These are phyloP conservation scores for Gallirallus australis DNA, from an alignment of 2,797 vertebrate genomes.

Conservation along the genomic window DNA sequence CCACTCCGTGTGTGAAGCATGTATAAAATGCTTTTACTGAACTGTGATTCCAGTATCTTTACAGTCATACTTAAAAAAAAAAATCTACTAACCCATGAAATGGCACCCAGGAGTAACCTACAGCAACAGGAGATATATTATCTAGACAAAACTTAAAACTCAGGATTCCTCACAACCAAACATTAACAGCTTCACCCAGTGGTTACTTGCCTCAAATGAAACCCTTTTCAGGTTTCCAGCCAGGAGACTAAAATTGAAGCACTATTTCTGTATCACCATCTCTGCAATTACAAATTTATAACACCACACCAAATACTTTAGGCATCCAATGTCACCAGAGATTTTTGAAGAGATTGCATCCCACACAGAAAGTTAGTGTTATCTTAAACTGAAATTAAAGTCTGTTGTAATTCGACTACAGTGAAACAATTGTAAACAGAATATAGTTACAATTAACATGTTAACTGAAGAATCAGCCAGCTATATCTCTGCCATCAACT, in stretches of 20 bases:
- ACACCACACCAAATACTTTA: background rate
- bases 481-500: background rate
- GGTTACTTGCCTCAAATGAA: background rate
- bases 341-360: constrained; percentile 20
- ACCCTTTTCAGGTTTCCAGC: background rate
- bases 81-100: background rate
- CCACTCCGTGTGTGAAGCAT: background rate
- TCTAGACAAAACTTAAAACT: background rate
- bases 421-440: background rate
- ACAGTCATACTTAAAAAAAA: background rate
- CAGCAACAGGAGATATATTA: background rate
- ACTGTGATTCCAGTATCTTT: background rate
- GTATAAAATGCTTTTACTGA: background rate
- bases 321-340: background rate
- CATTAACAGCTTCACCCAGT: background rate
- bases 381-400: constrained; percentile 20
- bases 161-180: background rate
- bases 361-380: background rate
- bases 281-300: background rate
- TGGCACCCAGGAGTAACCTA: background rate
- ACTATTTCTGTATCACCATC: background rate
- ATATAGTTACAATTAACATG: constrained; percentile 29
- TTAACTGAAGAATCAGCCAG: constrained; percentile 5
- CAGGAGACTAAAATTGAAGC: background rate
- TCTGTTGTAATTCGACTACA: background rate